Conservation (phyloP, 2,113 vertebrate species). For the Larimichthys polyactis region DNA sequence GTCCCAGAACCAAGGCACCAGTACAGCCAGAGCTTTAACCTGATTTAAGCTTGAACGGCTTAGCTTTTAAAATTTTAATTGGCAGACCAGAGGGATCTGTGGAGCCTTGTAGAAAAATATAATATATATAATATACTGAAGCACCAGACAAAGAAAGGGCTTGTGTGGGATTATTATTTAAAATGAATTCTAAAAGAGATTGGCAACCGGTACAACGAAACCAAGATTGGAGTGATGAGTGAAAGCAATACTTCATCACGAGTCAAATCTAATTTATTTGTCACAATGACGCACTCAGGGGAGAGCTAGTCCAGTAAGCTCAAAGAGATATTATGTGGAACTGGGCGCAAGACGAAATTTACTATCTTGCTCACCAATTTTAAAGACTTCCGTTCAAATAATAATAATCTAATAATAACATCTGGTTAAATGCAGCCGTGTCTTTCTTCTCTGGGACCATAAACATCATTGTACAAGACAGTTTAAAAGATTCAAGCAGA, state of each 20-base stretch:
- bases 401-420: not conserved
- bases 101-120: not conserved
- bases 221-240: not conserved
- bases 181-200: slow-evolving; percentile 3
- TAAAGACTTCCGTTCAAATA: not conserved
- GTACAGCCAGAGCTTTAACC: not conserved
- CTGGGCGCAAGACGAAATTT: not conserved
- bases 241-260: slow-evolving; percentile 12
- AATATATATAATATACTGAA: too few relatives aligned
- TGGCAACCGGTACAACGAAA: not conserved
- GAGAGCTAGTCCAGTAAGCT: not conserved
- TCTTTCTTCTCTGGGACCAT: too few relatives aligned
- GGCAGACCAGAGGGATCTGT: not conserved
- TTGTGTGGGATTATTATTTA: not conserved
- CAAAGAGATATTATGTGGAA: not conserved
- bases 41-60: not conserved
- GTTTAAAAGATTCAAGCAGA: too few relatives aligned
- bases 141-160: not conserved
- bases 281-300: not conserved
- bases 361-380: not conserved
- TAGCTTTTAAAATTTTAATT: not conserved
- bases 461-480: too few relatives aligned
- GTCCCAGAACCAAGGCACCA: not conserved
- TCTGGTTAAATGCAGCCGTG: not conserved
- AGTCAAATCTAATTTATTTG: not conserved